Base-by-base conservation (phyloP, 2,797 vertebrate species). In the Poecilia velifera region DNA sequence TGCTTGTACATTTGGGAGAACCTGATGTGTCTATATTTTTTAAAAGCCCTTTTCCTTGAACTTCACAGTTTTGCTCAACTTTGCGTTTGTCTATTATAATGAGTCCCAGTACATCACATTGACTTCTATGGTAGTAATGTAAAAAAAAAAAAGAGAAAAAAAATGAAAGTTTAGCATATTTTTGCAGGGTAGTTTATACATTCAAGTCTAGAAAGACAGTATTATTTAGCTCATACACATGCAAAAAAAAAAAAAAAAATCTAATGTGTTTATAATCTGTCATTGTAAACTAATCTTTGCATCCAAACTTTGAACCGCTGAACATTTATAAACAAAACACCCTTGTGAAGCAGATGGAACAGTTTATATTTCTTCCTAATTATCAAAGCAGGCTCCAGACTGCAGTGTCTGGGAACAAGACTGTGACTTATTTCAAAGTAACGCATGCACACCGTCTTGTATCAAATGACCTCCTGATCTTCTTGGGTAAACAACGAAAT, bases 261-360 rank as follows among this genome's bases (percentile, higher is more conserved):
- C 39, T 43, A 43, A 70, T 70, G 66, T 70, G 66, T 70, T 43
- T 70, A 70, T 70, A 47, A 74, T 93, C 86, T 51, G 51, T 76
- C 90, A 43, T n/a, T 86, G 80, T 73, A 88, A 79, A 88, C 83
- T 82, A 83, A 91, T 91, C 76, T 81, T 82, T 82, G 59, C 86
- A 76, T 89, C 90, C 95, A 89, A 95, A 92, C 91, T 94, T 88
- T 94, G 89, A 82, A 83, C 87, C 87, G 89, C 91, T 92, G 90
- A 76, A 77, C 81, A 87, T 87, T 87, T 90, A 92, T 90, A 93
- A 83, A 88, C 39, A 80, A 81, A 14, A 89, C 89, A 82, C 83
- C 85, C 70, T 92, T 87, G 88, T 85, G 96, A 92, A 88, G 41
- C 0, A 76, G 85, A 86, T 90, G 89, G 88, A 92, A 85, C 80